phyloP scores from a whole-genome alignment of 2,888 invertebrate species.

The Brachyptera risi region DNA sequence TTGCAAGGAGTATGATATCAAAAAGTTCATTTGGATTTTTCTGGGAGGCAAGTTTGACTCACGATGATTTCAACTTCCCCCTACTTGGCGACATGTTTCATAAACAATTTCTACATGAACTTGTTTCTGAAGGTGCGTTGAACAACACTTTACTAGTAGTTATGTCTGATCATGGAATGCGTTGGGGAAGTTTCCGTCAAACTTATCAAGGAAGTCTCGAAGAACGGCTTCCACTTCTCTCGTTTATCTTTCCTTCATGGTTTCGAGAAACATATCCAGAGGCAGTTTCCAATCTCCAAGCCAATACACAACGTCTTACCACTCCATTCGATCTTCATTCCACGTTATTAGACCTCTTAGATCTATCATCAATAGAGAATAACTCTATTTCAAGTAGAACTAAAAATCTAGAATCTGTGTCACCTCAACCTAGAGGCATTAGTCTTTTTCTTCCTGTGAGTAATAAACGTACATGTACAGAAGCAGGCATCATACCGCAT shows the following conservation, averaged over 20 bases:
- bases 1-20: constrained; percentile 54
- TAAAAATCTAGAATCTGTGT: background rate
- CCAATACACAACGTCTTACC: constrained; percentile 65
- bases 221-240: constrained; percentile 79
- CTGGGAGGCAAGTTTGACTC: constrained; percentile 79
- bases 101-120: constrained; percentile 52
- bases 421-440: constrained; percentile 31
- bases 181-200: constrained; percentile 77
- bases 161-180: constrained; percentile 86
- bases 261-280: constrained; percentile 58
- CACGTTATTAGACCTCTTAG: constrained; percentile 66
- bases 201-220: constrained; percentile 82
- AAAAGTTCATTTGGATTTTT: constrained; percentile 76
- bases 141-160: constrained; percentile 62
- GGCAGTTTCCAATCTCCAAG: constrained; percentile 59
- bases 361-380: constrained; percentile 40
- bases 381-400: background rate
- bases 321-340: constrained; percentile 81
- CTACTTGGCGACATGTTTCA: constrained; percentile 66
- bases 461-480: constrained; percentile 65
- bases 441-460: constrained; percentile 42
- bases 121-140: constrained; percentile 52
- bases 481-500: constrained; percentile 73
- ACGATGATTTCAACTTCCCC: constrained; percentile 78
- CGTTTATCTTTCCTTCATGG: constrained; percentile 68